phyloP scores from a whole-genome alignment of 2,113 vertebrate species.

The Mesitornis unicolor region DNA sequence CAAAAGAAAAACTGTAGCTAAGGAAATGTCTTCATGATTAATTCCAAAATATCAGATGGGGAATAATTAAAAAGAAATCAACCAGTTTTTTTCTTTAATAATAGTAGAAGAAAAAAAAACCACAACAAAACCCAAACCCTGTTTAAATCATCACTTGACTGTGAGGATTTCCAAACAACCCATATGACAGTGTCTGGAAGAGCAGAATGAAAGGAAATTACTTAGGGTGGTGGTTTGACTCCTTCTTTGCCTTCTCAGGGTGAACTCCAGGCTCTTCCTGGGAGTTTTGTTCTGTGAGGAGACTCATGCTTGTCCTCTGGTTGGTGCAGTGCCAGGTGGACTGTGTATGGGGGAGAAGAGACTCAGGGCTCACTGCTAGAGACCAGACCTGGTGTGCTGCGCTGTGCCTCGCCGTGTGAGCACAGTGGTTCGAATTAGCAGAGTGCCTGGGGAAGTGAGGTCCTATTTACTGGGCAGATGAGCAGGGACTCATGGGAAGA shows the following conservation, averaged over 20 bases:
- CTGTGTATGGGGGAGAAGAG: neutral
- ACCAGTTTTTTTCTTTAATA: neutral
- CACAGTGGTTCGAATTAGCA: accelerated
- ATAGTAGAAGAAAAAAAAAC: neutral
- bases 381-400: neutral
- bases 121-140: neutral
- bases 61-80: neutral
- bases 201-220: neutral
- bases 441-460: neutral
- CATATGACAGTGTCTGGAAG: neutral
- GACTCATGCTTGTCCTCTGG: neutral
- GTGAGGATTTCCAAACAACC: neutral
- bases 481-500: accelerated
- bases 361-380: neutral
- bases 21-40: neutral
- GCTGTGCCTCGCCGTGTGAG: neutral
- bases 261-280: neutral
- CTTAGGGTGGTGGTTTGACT: neutral
- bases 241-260: neutral
- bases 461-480: neutral
- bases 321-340: neutral
- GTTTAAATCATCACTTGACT: neutral
- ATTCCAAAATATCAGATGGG: neutral
- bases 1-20: neutral
- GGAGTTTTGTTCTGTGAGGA: neutral